phyloP scores from a whole-genome alignment of 2,113 vertebrate species.

The Notothenia coriiceps region DNA sequence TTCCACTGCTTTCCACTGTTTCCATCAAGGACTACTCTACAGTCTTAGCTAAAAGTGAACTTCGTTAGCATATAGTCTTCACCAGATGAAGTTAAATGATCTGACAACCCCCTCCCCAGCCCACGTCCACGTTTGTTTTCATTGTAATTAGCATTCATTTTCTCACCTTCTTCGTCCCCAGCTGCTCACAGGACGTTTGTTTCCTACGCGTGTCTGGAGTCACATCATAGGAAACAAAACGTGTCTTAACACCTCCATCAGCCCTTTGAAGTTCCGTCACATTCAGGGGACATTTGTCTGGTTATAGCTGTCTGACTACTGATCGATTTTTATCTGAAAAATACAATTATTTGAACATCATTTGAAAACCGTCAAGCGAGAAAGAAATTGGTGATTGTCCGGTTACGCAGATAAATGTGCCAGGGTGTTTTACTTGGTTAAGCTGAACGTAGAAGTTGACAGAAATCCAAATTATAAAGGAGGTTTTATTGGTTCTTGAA shows the following conservation, averaged over 20 bases:
- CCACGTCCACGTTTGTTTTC: slow-evolving; percentile 21
- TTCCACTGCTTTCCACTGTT: too few relatives aligned
- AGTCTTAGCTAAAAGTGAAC: too few relatives aligned
- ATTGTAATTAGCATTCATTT: background rate
- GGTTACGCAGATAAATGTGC: background rate
- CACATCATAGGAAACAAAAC: slow-evolving; percentile 26
- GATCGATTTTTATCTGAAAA: background rate
- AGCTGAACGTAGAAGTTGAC: background rate
- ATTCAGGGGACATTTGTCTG: background rate
- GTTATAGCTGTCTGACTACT: background rate
- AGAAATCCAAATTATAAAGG: background rate
- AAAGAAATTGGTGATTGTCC: background rate
- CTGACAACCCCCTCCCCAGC: background rate
- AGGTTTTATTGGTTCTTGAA: background rate
- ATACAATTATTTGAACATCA: background rate
- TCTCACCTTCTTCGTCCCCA: background rate
- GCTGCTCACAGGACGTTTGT: slow-evolving; percentile 28
- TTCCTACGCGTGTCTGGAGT: slow-evolving; percentile 46
- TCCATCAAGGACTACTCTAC: background rate
- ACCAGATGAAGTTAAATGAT: background rate
- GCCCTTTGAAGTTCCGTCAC: slow-evolving; percentile 20
- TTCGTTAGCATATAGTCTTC: background rate
- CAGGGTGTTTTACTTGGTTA: background rate
- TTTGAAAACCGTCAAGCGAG: background rate
- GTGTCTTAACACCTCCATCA: slow-evolving; percentile 23